These are phyloP conservation scores for Nanorana parkeri DNA, from an alignment of 2,113 vertebrate species.

Conservation along the genomic window DNA sequence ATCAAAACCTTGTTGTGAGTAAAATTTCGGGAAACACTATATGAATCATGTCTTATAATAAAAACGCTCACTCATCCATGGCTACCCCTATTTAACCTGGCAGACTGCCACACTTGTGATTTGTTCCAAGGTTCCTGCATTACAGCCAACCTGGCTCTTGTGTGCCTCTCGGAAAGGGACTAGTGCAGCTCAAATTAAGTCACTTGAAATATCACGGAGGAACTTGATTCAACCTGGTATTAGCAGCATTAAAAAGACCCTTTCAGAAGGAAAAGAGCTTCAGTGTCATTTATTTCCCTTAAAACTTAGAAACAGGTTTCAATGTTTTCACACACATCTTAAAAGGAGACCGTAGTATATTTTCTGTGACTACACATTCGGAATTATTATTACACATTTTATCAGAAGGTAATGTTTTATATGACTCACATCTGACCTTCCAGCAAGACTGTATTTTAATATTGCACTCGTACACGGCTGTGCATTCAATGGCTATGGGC, in stretches of 20 bases:
- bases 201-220: conserved; percentile 29
- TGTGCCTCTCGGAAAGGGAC: conserved; percentile 15
- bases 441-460: no score
- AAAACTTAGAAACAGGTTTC: conserved; percentile 4
- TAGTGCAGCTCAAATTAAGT: conserved; percentile 14
- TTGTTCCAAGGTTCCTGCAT: conserved; percentile 40
- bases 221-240: conserved; percentile 26
- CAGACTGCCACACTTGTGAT: conserved; percentile 38
- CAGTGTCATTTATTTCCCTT: conserved; percentile 7
- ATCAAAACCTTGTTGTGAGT: conserved; percentile 26
- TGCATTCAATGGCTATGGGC: no score
- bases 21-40: conserved; percentile 35
- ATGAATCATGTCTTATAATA: conserved; percentile 54
- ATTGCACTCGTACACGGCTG: no score
- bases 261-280: conserved; percentile 8
- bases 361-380: no score
- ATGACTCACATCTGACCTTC: no score
- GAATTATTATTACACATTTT: no score
- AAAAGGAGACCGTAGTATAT: no score
- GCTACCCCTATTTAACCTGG: conserved; percentile 52
- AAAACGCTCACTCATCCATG: conserved; percentile 44
- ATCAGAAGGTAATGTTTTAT: no score
- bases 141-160: conserved; percentile 25
- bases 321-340: neutral
- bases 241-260: conserved; percentile 2